phyloP scores from a whole-genome alignment of 2,888 invertebrate genomes.

The Andrena haemorrhoa region DNA sequence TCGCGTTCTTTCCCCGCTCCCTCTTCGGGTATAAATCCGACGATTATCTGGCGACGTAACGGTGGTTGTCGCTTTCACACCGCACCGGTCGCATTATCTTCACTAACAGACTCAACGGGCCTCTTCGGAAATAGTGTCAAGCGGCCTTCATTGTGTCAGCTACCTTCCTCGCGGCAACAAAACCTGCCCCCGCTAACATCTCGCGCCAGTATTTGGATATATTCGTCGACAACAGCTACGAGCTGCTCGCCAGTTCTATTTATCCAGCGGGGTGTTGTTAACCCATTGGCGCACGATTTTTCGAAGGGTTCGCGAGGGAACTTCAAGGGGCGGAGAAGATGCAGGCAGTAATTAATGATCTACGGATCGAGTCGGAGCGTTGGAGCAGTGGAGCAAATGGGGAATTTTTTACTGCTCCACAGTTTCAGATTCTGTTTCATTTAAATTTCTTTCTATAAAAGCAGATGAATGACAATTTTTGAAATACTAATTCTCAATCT shows the following conservation, averaged over 20 bases:
- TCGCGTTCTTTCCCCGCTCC: neutral
- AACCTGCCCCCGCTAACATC: neutral
- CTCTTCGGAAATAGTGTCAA: constrained; percentile 54
- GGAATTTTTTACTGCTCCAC: too few relatives aligned
- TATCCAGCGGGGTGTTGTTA: too few relatives aligned
- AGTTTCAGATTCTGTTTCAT: too few relatives aligned
- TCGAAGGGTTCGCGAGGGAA: neutral
- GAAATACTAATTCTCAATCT: too few relatives aligned
- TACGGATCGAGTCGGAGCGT: too few relatives aligned
- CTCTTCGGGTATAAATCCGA: constrained; percentile 25
- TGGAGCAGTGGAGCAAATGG: too few relatives aligned
- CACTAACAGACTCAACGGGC: constrained; percentile 46
- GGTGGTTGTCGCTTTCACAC: too few relatives aligned
- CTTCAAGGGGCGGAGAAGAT: too few relatives aligned
- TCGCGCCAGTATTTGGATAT: neutral
- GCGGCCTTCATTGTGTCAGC: constrained; percentile 29
- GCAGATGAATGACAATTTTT: too few relatives aligned
- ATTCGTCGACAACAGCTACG: too few relatives aligned
- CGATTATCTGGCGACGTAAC: constrained; percentile 30
- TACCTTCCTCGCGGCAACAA: neutral
- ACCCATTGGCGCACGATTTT: neutral
- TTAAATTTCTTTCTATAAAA: too few relatives aligned
- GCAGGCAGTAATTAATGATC: too few relatives aligned
- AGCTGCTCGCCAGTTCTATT: neutral
- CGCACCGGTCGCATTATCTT: constrained; percentile 36